phyloP scores from a whole-genome alignment of 64 coral and sea anemone genomes.

The Montipora efflorescens region DNA sequence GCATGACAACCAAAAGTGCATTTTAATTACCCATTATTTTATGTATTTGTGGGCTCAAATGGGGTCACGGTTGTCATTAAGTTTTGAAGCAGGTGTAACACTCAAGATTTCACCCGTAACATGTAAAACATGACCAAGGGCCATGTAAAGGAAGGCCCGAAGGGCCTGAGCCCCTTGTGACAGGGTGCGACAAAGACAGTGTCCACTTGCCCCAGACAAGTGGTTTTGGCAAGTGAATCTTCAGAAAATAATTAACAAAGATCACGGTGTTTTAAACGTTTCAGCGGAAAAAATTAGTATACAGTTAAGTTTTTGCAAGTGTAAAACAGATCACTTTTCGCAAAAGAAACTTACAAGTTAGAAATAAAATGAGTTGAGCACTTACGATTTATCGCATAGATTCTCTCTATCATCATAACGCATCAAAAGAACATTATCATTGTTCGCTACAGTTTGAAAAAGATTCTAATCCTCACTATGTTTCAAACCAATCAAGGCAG shows the following conservation, averaged over 20 bases:
- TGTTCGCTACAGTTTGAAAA: constrained; percentile 33
- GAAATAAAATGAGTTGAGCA: background rate
- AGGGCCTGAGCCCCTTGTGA: no score
- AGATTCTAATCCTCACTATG: constrained; percentile 15
- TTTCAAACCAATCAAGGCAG: background rate
- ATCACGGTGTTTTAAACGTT: background rate
- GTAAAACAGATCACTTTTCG: constrained; percentile 1
- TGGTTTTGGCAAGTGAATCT: background rate
- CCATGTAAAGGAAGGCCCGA: no score
- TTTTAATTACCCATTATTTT: no score
- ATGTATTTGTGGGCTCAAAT: no score
- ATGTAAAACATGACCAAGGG: no score
- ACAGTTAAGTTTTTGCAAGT: background rate
- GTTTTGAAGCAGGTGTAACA: no score
- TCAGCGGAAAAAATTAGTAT: background rate
- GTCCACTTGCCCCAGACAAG: constrained; percentile 23
- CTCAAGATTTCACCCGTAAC: no score
- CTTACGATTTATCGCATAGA: constrained; percentile 2
- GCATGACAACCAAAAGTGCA: no score
- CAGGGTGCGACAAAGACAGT: constrained; percentile 6
- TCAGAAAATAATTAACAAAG: background rate
- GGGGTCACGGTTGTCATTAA: no score
- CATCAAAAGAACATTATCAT: constrained; percentile 32
- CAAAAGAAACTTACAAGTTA: constrained; percentile 1
- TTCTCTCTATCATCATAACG: background rate